Conservation (phyloP, 2,113 vertebrate genomes). For the Neodon shergylaensis region DNA sequence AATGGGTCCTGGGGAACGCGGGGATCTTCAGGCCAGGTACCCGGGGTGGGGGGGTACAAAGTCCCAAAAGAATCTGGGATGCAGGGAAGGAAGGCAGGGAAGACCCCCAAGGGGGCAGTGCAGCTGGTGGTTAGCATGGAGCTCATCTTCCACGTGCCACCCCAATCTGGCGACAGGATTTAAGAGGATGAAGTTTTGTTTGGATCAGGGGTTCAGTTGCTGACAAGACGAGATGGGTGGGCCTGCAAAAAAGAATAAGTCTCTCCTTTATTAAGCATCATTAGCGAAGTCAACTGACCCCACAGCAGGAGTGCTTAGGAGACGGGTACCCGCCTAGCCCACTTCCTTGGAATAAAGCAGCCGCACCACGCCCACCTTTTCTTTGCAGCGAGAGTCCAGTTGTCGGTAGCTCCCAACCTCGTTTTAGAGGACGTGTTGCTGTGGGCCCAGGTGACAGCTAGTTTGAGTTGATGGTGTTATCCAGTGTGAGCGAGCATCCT, state of each 20-base stretch:
- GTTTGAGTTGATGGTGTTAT: background rate
- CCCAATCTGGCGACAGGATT: background rate
- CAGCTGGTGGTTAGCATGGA: background rate
- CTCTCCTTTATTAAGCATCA: background rate
- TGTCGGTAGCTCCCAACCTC: background rate
- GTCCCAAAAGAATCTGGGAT: background rate
- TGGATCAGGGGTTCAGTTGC: background rate
- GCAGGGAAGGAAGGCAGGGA: background rate
- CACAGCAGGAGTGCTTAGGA: background rate
- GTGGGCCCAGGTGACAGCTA: background rate
- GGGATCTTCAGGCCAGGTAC: no score
- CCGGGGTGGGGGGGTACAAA: background rate
- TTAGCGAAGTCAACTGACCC: no score
- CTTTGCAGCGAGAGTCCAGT: background rate
- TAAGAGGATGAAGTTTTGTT: background rate
- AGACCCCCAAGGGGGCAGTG: background rate
- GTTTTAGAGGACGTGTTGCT: background rate
- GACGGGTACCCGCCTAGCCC: background rate
- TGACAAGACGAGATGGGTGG: background rate
- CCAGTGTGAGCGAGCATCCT: background rate
- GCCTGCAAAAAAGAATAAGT: background rate
- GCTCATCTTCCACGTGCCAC: fast-evolving
- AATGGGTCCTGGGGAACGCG: background rate
- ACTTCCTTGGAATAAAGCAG: background rate
- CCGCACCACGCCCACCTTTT: background rate